phyloP scores from a whole-genome alignment of 2,113 vertebrate species.

The Mustelus asterias region DNA sequence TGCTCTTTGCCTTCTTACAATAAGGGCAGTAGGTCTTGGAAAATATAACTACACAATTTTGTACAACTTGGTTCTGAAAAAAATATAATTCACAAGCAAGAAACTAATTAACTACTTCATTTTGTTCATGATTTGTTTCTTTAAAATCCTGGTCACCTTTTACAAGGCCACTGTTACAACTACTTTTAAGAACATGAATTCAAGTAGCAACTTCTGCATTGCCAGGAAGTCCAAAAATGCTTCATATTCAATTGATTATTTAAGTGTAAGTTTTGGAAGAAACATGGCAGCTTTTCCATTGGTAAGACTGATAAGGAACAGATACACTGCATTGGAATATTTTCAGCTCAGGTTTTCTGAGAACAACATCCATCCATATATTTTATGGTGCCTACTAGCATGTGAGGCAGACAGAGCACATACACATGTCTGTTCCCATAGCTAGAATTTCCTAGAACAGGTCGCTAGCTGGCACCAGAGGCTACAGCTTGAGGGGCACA shows the following conservation, averaged over 20 bases:
- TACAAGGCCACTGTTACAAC: background rate
- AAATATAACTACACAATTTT: constrained; percentile 91
- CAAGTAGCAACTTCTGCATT: background rate
- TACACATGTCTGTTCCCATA: too few species aligned
- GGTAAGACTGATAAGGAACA: background rate
- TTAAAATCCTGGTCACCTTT: background rate
- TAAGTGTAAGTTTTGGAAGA: background rate
- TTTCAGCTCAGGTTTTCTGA: background rate
- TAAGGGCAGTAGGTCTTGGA: constrained; percentile 86
- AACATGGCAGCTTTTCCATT: background rate
- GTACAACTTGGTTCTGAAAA: constrained; percentile 72
- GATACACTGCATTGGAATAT: background rate
- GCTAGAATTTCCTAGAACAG: too few species aligned
- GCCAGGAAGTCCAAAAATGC: background rate
- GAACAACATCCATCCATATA: background rate
- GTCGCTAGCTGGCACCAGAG: too few species aligned
- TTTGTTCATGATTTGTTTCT: background rate
- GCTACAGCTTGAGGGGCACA: too few species aligned
- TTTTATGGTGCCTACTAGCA: too few species aligned
- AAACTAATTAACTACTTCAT: background rate
- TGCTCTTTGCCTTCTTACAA: constrained; percentile 83
- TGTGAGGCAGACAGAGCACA: too few species aligned
- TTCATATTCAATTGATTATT: background rate
- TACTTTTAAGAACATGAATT: background rate
- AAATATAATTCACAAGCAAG: background rate